A percentile compares a stretch with the other conserved stretches of the same genome.
These are phyloP conservation scores for Thamnophis sirtalis DNA, from an alignment of 2,113 vertebrate species.

Conservation along the genomic window DNA sequence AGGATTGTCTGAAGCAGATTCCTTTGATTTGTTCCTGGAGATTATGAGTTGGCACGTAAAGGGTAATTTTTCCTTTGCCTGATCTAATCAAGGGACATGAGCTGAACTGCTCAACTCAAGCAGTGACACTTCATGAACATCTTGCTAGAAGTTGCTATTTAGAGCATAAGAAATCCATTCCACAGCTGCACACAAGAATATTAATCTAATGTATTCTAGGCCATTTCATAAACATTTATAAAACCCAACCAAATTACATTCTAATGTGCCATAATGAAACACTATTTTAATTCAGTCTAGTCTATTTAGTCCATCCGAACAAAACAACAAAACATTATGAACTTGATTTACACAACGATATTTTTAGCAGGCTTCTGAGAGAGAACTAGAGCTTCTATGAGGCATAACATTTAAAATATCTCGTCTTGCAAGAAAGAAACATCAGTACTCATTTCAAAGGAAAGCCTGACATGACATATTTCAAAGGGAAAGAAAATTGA, in stretches of 20 bases:
- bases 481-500: not conserved
- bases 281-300: not conserved
- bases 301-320: not conserved
- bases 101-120: not conserved
- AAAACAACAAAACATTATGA: not conserved
- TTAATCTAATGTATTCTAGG: not conserved
- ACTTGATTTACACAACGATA: not conserved
- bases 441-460: not conserved
- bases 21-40: not conserved
- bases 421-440: not conserved
- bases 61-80: not conserved
- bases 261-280: not conserved
- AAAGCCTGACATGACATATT: not conserved
- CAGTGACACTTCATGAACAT: not conserved
- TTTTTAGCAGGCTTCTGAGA: not conserved
- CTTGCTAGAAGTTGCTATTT: not conserved
- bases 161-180: not conserved
- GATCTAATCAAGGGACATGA: not conserved
- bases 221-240: not conserved
- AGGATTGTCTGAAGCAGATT: not conserved
- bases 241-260: not conserved
- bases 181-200: not conserved
- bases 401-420: not conserved
- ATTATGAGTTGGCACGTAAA: not conserved
- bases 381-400: not conserved